Base-by-base conservation (phyloP, 2,888 invertebrate species). In the Amblyjoppa fuscipennis region DNA sequence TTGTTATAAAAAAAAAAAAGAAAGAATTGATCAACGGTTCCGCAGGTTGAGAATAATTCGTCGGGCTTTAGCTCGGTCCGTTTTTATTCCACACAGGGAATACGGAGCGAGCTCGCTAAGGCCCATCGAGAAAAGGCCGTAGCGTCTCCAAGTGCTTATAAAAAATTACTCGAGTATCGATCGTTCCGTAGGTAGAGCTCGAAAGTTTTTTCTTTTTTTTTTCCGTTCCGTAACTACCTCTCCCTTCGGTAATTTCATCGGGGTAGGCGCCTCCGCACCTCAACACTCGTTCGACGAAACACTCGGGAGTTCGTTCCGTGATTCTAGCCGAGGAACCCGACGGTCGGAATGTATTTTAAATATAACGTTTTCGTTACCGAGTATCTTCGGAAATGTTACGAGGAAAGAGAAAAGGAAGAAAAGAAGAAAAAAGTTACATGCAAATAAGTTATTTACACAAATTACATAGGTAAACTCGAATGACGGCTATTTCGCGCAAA, bases 401-500 rank as follows among this genome's bases (percentile, higher is more conserved):
- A 59, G 25, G 28, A 59, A 59, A 20, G 2, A 20, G 20, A 9
- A 25, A 53, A 53, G 7, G 20, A 53, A 20, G 20, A 53, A 56
- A 25, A 20, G 9, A 20, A 25, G 2, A 56, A 56, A 56, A 59
- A 59, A 28, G 28, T 59, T 59, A 25, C 64, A 34, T 31, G 64
- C 31, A 31, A 31, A 64, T 34, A 31, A 64, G 64, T 64, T 34
- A 64, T 64, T 64, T 64, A 31, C 64, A 34, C 64, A 64, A 64
- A 64, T 64, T 64, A 34, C 64, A 64, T 64, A 31, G 64, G 31
- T 64, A 16, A 34, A 34, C 31, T 34, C 64, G 64, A 64, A 31
- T 31, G 34, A 64, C 64, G 31, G 34, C 31, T 64, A 31, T 64
- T 64, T 34, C 16, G 7, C 64, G 64, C 34, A 34, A 31, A 64